These are phyloP conservation scores for Doryteuthis pealeii DNA, from an alignment of 1,140 invertebrate species.

Conservation along the genomic window DNA sequence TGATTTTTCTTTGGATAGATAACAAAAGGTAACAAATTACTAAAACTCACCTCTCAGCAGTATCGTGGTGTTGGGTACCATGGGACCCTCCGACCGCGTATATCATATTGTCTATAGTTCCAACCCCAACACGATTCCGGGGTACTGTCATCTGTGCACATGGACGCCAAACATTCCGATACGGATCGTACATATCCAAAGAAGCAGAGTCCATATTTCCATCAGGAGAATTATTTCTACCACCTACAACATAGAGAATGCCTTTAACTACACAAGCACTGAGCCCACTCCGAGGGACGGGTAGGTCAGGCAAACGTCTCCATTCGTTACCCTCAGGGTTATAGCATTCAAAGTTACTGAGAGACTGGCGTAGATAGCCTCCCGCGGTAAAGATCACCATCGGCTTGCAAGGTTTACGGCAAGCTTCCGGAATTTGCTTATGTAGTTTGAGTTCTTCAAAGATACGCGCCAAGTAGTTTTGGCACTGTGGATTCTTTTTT, in stretches of 20 bases:
- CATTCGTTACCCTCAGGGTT: conserved; percentile 83
- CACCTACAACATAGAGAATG: conserved; percentile 86
- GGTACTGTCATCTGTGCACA: conserved; percentile 74
- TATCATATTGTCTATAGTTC: conserved; percentile 86
- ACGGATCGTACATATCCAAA: conserved; percentile 79
- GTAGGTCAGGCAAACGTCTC: conserved; percentile 75
- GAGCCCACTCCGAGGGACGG: conserved; percentile 81
- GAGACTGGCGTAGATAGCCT: conserved; percentile 81
- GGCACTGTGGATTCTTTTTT: conserved; percentile 78
- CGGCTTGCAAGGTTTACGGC: conserved; percentile 50
- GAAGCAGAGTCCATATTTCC: conserved; percentile 75
- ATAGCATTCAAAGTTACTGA: conserved; percentile 83
- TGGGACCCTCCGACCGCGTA: conserved; percentile 90
- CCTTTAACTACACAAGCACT: conserved; percentile 67
- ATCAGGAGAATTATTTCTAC: conserved; percentile 79
- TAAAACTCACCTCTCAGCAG: conserved; percentile 77
- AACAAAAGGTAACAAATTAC: background rate
- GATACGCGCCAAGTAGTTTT: conserved; percentile 85
- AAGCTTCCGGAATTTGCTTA: conserved; percentile 47
- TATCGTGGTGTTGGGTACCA: conserved; percentile 78
- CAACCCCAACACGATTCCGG: conserved; percentile 83
- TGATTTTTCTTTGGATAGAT: too few relatives aligned
- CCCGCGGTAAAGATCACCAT: conserved; percentile 85
- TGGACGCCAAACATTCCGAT: conserved; percentile 65
- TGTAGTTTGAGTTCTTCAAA: conserved; percentile 70